Evolutionary conservation across 2,888 invertebrate species (phyloP), one percentile per base, ranked within the genome.

Genomic region (Metellina segmentata): DNA sequence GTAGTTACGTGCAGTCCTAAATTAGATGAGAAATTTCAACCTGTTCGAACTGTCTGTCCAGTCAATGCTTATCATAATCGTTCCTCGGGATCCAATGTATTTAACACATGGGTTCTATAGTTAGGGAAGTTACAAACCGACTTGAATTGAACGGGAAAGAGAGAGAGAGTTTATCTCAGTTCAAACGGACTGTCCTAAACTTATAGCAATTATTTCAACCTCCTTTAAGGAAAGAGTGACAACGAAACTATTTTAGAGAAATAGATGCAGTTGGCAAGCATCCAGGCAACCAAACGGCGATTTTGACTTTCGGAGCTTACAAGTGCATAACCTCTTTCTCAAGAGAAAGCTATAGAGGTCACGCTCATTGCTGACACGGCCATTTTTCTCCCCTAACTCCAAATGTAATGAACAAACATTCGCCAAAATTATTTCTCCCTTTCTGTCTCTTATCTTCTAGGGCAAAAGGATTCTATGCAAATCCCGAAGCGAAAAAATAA

Each of bases 261-360:
- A 78, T 71, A 89, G 77, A 77, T 89, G 78, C 74, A 75, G 70
- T 81, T 89, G 89, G 89, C 82, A n/a, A 52, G 1, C 19, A 77
- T 75, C 89, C 89, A 89, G 70, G 52, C 77, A 53, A 70, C 75
- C 82, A 69, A 34, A 85, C 48, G 75, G 85, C 85, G 52, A 52
- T 53, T 75, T 16, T 9, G 48, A 61, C 77, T 83, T 77, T 69
- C 70, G 51, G 48, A 82, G 83, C 48, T 16, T 20, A 48, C 48
- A 81, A 61, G 70, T 82, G 82, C 82, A 82, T 69, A 52, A 78
- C 51, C 77, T 7, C 34, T 75, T 70, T 16, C 9, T 16, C 51
- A 71, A 77, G 75, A 53, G 78, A 49, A 83, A 83, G 83, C 19
- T 69, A 82, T 77, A 77, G 75, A 69, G 89, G 89, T 89, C 82